Percentiles rank a stretch among this genome's conserved stretches.
phyloP scores from a whole-genome alignment of 2,797 vertebrate genomes.

The Decapterus maruadsi region DNA sequence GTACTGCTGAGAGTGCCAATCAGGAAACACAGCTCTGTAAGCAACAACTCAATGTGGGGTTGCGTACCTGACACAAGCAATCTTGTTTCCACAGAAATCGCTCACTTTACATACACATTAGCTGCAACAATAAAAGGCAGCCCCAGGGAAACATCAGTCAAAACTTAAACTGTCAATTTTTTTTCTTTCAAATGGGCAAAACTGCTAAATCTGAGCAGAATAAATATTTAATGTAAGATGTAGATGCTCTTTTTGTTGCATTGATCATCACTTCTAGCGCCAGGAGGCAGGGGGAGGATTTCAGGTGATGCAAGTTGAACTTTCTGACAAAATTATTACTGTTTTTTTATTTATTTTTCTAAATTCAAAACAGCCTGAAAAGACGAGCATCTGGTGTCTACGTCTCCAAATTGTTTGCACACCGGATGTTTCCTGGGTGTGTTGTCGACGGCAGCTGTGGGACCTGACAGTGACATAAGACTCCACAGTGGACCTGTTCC shows the following conservation, averaged over 20 bases:
- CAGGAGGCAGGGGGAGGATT: background rate
- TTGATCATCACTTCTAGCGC: background rate
- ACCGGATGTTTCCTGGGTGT: slow-evolving; percentile 17
- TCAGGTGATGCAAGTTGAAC: background rate
- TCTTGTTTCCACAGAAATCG: slow-evolving; percentile 36
- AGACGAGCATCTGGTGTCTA: background rate
- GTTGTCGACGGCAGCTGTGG: slow-evolving; percentile 37
- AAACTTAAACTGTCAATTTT: background rate
- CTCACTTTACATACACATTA: slow-evolving; percentile 37
- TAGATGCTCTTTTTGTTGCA: background rate
- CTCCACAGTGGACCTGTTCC: slow-evolving; percentile 22
- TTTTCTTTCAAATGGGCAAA: slow-evolving; percentile 1
- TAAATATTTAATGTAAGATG: background rate
- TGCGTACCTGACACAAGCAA: slow-evolving; percentile 38
- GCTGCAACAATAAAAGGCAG: background rate
- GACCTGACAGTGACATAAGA: slow-evolving; percentile 45
- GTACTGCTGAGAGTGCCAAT: slow-evolving; percentile 31
- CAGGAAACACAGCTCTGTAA: background rate
- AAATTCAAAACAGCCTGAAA: slow-evolving; percentile 2
- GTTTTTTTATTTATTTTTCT: background rate
- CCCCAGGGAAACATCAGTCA: slow-evolving; percentile 12
- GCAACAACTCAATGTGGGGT: slow-evolving; percentile 23
- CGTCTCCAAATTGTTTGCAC: slow-evolving; percentile 20
- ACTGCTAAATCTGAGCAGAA: background rate
- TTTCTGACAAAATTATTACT: slow-evolving; percentile 7